These are phyloP conservation scores for Echeneis naucrates DNA, from an alignment of 2,797 vertebrate species.

Conservation along the genomic window DNA sequence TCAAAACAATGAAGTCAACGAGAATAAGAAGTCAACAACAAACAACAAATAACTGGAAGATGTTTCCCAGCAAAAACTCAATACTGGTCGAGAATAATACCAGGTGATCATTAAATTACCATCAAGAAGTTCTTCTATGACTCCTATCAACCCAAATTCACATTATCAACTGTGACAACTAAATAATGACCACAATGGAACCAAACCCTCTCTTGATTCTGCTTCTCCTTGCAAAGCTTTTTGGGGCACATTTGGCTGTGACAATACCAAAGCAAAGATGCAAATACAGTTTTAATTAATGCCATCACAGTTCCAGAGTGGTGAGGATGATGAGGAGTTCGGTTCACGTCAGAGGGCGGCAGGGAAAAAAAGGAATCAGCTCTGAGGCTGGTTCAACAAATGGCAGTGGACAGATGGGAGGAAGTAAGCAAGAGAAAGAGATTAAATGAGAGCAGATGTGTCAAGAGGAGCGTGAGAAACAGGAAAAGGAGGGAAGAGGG, in stretches of 20 bases:
- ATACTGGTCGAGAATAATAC: background rate
- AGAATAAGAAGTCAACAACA: background rate
- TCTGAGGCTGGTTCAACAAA: slow-evolving; percentile 6
- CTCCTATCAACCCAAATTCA: background rate
- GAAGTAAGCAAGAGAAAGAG: slow-evolving; percentile 15
- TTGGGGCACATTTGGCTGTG: background rate
- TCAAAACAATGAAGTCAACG: background rate
- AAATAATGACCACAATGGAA: background rate
- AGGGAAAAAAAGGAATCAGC: slow-evolving; percentile 1
- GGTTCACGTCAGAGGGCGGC: background rate
- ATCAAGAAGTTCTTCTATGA: slow-evolving; percentile 8
- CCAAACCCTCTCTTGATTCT: background rate
- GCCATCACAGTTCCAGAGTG: background rate
- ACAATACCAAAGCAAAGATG: background rate
- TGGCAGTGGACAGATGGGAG: slow-evolving; percentile 20
- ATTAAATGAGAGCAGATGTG: slow-evolving; percentile 36
- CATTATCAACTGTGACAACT: background rate
- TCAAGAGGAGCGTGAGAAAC: slow-evolving; percentile 13
- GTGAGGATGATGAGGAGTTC: background rate
- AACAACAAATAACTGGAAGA: background rate
- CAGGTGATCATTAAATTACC: background rate
- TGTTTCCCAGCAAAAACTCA: background rate
- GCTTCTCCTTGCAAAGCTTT: background rate
- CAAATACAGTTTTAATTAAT: slow-evolving; percentile 1
- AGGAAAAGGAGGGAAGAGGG: background rate